phyloP scores from a whole-genome alignment of 2,113 vertebrate species.

The Aspiorhynchus laticeps region DNA sequence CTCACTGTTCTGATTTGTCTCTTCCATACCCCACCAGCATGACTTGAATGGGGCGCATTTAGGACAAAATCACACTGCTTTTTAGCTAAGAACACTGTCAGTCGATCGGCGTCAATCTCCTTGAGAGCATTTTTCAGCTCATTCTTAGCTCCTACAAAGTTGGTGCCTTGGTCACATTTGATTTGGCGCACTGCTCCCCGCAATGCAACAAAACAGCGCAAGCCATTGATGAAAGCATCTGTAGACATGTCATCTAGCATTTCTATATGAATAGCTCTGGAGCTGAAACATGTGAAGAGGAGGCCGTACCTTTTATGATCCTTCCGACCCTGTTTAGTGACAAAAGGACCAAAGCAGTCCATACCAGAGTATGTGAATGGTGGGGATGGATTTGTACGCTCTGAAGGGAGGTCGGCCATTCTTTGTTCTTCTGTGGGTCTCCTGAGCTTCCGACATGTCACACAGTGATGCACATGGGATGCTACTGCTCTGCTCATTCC shows the following conservation, averaged over 20 bases:
- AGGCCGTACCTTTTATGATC: constrained; percentile 42
- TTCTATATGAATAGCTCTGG: constrained; percentile 32
- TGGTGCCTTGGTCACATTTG: constrained; percentile 33
- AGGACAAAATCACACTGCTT: constrained; percentile 50
- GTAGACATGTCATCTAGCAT: constrained; percentile 35
- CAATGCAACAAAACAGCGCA: constrained; percentile 18
- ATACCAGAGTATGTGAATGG: constrained; percentile 40
- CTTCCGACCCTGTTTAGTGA: constrained; percentile 2
- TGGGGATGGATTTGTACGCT: constrained; percentile 19
- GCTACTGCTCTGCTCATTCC: neutral
- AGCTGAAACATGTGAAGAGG: constrained; percentile 42
- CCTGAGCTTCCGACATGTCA: constrained; percentile 6
- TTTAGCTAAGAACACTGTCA: constrained; percentile 22
- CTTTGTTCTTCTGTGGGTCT: constrained; percentile 21
- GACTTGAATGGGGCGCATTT: constrained; percentile 46
- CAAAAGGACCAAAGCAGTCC: constrained; percentile 46
- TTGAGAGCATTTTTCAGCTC: constrained; percentile 24
- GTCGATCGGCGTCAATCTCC: constrained; percentile 12
- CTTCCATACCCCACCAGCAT: constrained; percentile 48
- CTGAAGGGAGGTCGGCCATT: constrained; percentile 24
- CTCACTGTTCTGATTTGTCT: constrained; percentile 42
- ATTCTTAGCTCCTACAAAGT: constrained; percentile 36
- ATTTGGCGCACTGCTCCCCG: constrained; percentile 38
- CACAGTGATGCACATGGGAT: constrained; percentile 4
- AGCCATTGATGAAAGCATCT: constrained; percentile 29